Evolutionary conservation across 2,888 invertebrate genomes (phyloP), one percentile per base, ranked within the genome.

Genomic region (Aphodius granarius): DNA sequence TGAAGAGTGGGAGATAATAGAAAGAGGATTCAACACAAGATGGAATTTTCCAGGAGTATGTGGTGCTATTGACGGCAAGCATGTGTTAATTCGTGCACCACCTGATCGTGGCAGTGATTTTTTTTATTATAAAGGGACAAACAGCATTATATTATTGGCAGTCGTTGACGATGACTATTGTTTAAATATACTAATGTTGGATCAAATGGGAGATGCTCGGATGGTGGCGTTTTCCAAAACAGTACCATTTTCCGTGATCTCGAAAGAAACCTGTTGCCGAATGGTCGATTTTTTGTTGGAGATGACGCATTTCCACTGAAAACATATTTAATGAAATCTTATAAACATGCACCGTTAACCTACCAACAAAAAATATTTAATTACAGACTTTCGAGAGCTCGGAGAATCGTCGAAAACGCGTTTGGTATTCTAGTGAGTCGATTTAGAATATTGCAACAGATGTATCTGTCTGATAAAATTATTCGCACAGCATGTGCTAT

Each of bases 341-440:
- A 63, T 22, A 18, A 2, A 5, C 18, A 16, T 63, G 17, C 18
- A 72, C 62, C 62, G 62, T 63, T 72, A 63, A 72, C 72, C 62
- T 63, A 20, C 62, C 62, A 22, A 72, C 72, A 76, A 43, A 76
- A 74, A 71, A 74, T 62, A 73, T 76, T 76, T 43, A 73, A 72
- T 65, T 71, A 64, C 20, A 21, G 65, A 66, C 16, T 72, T 66
- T 66, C 66, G 20, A 66, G 19, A 19, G 18, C 66, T 18, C 66
- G 23, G 21, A 73, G 73, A 66, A 73, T 65, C 62, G 19, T 70
- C 18, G 18, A 74, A 74, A 70, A 74, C 20, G 63, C 21, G 20
- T 74, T 75, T 71, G 72, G 66, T 22, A 71, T 75, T 64, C 66
- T 75, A 18, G 71, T 18, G 18, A 71, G 66, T 71, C 71, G 66